Conservation (phyloP, 2,797 vertebrate species). For the Eospalax fontanierii region DNA sequence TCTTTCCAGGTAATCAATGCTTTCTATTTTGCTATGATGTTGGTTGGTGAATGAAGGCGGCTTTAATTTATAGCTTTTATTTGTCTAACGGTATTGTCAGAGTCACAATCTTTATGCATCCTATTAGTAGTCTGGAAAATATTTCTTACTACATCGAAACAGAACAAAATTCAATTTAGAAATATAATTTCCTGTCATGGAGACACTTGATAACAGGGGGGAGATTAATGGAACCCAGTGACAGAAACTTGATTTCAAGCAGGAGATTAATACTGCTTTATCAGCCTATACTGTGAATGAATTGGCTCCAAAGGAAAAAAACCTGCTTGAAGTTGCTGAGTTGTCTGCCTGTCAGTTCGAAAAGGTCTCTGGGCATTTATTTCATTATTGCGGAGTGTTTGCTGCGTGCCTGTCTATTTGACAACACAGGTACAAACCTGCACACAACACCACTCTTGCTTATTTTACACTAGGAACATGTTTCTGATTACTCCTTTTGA, state of each 20-base stretch:
- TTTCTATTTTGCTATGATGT: constrained; percentile 78
- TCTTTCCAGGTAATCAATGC: constrained; percentile 83
- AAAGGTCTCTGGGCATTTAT: constrained; percentile 86
- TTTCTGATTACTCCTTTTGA: constrained; percentile 87
- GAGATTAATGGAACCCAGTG: constrained; percentile 88
- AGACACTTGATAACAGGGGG: constrained; percentile 86
- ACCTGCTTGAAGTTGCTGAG: constrained; percentile 89
- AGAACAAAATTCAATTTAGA: constrained; percentile 90
- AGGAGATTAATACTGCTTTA: constrained; percentile 88
- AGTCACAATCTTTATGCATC: constrained; percentile 84
- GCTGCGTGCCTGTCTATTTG: constrained; percentile 78
- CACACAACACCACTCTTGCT: constrained; percentile 72
- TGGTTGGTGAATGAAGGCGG: constrained; percentile 76
- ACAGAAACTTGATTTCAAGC: constrained; percentile 89
- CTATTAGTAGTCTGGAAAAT: constrained; percentile 88
- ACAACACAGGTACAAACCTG: constrained; percentile 78
- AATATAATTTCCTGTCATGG: constrained; percentile 88
- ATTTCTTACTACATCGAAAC: constrained; percentile 86
- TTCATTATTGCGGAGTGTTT: constrained; percentile 85
- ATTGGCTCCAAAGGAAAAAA: constrained; percentile 84
- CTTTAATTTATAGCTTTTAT: constrained; percentile 87
- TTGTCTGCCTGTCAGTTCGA: constrained; percentile 82
- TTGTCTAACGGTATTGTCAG: constrained; percentile 84
- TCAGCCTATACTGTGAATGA: constrained; percentile 81
- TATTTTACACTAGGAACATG: constrained; percentile 83